Evolutionary conservation across 2,888 invertebrate species (phyloP).

Genomic region (Tolmerus cingulatus): DNA sequence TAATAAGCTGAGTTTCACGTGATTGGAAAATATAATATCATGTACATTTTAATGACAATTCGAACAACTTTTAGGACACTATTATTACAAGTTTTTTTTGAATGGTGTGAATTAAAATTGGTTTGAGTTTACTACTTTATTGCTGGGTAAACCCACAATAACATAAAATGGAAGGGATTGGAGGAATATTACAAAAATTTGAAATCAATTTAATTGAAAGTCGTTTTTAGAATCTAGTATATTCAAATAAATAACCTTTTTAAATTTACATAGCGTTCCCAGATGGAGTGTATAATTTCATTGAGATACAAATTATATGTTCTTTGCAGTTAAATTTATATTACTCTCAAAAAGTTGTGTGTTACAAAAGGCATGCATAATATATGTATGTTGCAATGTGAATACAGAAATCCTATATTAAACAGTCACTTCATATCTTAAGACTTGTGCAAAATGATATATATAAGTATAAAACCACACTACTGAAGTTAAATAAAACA

Average conservation of each 20-base stretch:
- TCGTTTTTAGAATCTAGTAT: neutral
- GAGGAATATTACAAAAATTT: neutral
- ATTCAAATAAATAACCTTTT: slow-evolving; percentile 36
- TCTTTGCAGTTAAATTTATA: slow-evolving; percentile 6
- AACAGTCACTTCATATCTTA: neutral
- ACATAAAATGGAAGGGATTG: neutral
- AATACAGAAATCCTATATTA: slow-evolving; percentile 13
- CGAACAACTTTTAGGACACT: too few species aligned
- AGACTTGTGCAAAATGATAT: neutral
- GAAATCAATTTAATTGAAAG: neutral
- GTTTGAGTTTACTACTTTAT: neutral
- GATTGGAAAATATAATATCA: too few species aligned
- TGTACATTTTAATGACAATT: too few species aligned
- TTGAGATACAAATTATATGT: slow-evolving; percentile 20
- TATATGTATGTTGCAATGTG: slow-evolving; percentile 2
- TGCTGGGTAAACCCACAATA: neutral
- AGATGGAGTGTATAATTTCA: slow-evolving; percentile 33
- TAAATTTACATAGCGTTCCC: slow-evolving; percentile 14
- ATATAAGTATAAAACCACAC: slow-evolving; percentile 14
- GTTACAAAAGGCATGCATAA: slow-evolving; percentile 30
- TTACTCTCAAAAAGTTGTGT: neutral
- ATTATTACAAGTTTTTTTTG: too few species aligned
- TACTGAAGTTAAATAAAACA: slow-evolving; percentile 1
- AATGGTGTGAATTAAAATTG: too few species aligned
- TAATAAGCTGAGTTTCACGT: too few species aligned